phyloP scores from a whole-genome alignment of 2,888 invertebrate genomes.

The Protula sp. region DNA sequence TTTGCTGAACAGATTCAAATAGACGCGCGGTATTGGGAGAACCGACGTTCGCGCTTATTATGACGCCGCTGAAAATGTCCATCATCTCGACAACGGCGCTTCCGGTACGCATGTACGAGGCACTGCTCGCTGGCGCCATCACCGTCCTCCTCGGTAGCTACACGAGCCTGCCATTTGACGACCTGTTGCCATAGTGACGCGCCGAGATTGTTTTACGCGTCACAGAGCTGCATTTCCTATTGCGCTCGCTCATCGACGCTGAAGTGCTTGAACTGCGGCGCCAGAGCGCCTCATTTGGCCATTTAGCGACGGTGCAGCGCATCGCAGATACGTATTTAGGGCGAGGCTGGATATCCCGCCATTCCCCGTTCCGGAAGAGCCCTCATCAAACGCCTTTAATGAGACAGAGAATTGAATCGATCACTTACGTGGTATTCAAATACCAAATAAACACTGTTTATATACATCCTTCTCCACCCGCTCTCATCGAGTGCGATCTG shows the following conservation, averaged over 20 bases:
- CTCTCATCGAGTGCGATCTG: too few species aligned
- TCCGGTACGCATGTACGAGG: slow-evolving; percentile 77
- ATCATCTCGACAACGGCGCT: slow-evolving; percentile 58
- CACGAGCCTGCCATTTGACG: slow-evolving; percentile 70
- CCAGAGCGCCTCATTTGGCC: slow-evolving; percentile 85
- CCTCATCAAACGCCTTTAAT: slow-evolving; percentile 78
- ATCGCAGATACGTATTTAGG: slow-evolving; percentile 76
- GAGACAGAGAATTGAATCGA: too few species aligned
- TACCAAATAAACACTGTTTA: too few species aligned
- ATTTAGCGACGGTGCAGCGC: slow-evolving; percentile 79
- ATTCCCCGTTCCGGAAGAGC: slow-evolving; percentile 66
- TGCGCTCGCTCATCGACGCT: slow-evolving; percentile 66
- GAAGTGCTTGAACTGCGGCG: slow-evolving; percentile 68
- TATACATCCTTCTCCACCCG: too few species aligned
- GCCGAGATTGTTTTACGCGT: slow-evolving; percentile 53
- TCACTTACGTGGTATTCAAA: too few species aligned
- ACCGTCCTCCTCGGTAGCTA: slow-evolving; percentile 79
- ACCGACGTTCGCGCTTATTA: slow-evolving; percentile 79
- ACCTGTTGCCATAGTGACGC: slow-evolving; percentile 60
- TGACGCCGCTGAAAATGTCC: slow-evolving; percentile 69
- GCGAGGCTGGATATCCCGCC: slow-evolving; percentile 83
- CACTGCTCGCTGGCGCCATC: slow-evolving; percentile 80
- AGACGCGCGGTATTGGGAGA: slow-evolving; percentile 49
- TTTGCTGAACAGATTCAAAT: slow-evolving; percentile 66
- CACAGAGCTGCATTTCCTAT: slow-evolving; percentile 83